A percentile compares a stretch with the other conserved stretches of the same genome.
phyloP scores from a whole-genome alignment of 2,888 invertebrate species.

The Lithophane leautieri region DNA sequence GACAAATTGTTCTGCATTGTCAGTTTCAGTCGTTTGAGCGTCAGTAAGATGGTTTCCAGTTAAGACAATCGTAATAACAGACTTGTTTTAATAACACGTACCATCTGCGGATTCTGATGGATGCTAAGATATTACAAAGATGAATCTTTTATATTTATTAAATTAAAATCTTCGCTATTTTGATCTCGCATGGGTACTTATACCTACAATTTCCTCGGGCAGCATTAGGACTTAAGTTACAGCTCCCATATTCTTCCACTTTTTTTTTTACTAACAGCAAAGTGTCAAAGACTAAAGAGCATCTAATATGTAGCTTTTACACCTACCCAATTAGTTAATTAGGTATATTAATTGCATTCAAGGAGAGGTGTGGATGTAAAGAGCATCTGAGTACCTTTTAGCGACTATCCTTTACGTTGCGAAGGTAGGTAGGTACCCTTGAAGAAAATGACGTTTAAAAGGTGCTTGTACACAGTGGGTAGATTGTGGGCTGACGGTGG shows the following conservation, averaged over 20 bases:
- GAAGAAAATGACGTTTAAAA: conserved; percentile 11
- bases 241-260: not conserved
- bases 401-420: not conserved
- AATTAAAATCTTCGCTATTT: not conserved
- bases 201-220: not conserved
- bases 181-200: not conserved
- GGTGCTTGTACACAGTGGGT: not conserved
- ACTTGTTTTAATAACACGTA: conserved; percentile 49
- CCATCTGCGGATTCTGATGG: conserved; percentile 44
- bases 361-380: not conserved
- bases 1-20: conserved; percentile 6
- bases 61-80: conserved; percentile 42
- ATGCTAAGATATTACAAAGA: conserved; percentile 10
- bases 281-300: not conserved
- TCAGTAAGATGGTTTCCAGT: not conserved
- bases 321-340: conserved; percentile 1
- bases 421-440: not conserved
- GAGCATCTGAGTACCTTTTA: not conserved
- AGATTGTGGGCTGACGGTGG: not conserved
- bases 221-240: no score
- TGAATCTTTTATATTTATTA: conserved; percentile 14
- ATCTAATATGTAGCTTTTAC: not conserved
- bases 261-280: not conserved
- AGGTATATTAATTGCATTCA: conserved; percentile 9
- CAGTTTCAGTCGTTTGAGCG: not conserved